Evolutionary conservation across 2,797 vertebrate genomes (phyloP).

Genomic region (Euphonia xanthogaster): DNA sequence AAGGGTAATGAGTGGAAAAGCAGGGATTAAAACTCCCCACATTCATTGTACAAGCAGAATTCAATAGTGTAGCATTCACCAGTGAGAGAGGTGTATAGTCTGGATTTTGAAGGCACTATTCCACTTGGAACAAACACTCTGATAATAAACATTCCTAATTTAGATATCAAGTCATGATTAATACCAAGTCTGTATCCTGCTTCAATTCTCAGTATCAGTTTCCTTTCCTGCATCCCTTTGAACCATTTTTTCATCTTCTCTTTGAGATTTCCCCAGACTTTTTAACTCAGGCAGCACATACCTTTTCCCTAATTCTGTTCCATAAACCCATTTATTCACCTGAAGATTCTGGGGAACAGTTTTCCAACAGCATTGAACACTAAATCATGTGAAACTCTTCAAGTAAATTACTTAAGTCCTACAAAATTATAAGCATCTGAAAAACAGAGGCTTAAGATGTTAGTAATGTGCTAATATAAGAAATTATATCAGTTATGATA

Average conservation of each 20-base stretch:
- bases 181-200: neutral
- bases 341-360: neutral
- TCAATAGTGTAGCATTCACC: neutral
- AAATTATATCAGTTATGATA: neutral
- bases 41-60: neutral
- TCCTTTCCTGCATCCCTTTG: neutral
- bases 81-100: neutral
- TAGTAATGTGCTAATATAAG: neutral
- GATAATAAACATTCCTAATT: neutral
- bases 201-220: neutral
- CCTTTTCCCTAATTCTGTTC: neutral
- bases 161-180: neutral
- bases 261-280: neutral
- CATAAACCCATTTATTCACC: neutral
- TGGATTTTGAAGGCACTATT: neutral
- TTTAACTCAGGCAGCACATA: neutral
- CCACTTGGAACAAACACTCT: neutral
- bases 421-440: neutral
- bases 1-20: conserved; percentile 8
- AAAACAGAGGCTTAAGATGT: neutral
- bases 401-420: neutral
- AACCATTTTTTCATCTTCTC: neutral
- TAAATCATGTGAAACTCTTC: neutral
- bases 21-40: neutral
- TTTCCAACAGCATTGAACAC: neutral